Base-by-base conservation (phyloP, 2,888 invertebrate genomes). In the Lapara coniferarum region DNA sequence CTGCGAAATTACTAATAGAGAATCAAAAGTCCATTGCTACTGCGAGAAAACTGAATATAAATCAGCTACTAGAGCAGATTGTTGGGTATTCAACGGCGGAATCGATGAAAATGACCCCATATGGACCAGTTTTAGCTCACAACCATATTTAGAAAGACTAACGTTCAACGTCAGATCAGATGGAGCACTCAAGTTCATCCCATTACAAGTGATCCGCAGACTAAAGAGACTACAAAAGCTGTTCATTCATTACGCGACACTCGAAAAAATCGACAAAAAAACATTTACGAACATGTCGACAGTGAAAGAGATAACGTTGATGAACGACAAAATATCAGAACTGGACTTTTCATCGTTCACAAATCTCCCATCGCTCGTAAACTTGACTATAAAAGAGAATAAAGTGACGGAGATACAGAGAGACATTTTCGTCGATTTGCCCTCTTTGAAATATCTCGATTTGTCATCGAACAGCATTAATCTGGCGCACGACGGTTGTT, bases 391-490 rank as follows among this genome's bases (percentile, higher is more conserved):
- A 85, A 96, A 96, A 81, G 96, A 96, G 79, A 98, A 98, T 91
- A 95, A 95, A 85, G 95, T 98, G 81, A 94, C 95, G 44, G 97
- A 97, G 85, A 95, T 98, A 81, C 96, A 96, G 84, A 94, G 96
- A 72, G 95, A 96, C 79, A 96, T 97, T 66, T 97, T 98, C 84
- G 95, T 96, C 66, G 96, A 96, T 87, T 89, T 97, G 73, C 97
- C 97, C 3, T 94, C 94, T 71, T 91, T 97, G 79, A 95, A 95
- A 82, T 95, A 96, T 76, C 95, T 99, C 73, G 96, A 96, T 84
- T 94, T 99, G 76, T 97, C 98, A 84, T 96, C 96, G 85, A 99
- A 99, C 91, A 96, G 96, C 81, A 95, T 99, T 75, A 97, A 96
- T 81, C 95, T 96, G 67, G 94, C 98, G 59, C 98, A 98, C 81